These are phyloP conservation scores for Hylyphantes graminicola DNA, from an alignment of 1,140 invertebrate genomes.

Conservation along the genomic window DNA sequence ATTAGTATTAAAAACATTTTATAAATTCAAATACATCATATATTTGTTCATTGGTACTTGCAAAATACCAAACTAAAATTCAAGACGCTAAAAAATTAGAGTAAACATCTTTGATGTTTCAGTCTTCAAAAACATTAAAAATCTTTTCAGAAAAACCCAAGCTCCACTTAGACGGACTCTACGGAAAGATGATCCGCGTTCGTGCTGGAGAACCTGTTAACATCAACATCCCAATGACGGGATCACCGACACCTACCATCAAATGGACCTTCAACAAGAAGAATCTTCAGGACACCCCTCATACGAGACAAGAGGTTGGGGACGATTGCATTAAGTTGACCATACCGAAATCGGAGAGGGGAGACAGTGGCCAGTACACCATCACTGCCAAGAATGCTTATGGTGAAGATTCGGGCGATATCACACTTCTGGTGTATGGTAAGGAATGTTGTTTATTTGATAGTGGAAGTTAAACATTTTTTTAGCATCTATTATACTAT, in stretches of 20 bases:
- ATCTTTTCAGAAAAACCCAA: conserved; percentile 85
- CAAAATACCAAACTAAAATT: too few relatives aligned
- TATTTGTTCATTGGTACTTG: too few relatives aligned
- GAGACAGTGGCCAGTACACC: conserved; percentile 92
- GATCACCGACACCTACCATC: conserved; percentile 91
- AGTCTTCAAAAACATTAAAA: too few relatives aligned
- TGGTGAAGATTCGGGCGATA: conserved; percentile 91
- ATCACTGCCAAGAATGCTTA: conserved; percentile 89
- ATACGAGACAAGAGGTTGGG: conserved; percentile 77
- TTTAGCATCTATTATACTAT: too few relatives aligned
- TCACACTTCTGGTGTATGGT: conserved; percentile 81
- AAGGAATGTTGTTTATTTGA: conserved; percentile 16
- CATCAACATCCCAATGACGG: conserved; percentile 91
- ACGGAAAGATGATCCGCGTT: conserved; percentile 94
- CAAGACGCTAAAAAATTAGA: too few relatives aligned
- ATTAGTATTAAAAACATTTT: too few relatives aligned
- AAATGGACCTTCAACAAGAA: conserved; percentile 88
- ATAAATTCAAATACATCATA: too few relatives aligned
- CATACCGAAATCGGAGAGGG: conserved; percentile 87
- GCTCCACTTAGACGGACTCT: conserved; percentile 87
- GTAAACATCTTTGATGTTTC: too few relatives aligned
- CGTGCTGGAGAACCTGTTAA: conserved; percentile 97
- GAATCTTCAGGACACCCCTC: conserved; percentile 75
- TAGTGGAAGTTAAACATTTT: background rate
- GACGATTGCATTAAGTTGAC: conserved; percentile 86